phyloP scores from a whole-genome alignment of 2,113 vertebrate species.

The Holacanthus passer region DNA sequence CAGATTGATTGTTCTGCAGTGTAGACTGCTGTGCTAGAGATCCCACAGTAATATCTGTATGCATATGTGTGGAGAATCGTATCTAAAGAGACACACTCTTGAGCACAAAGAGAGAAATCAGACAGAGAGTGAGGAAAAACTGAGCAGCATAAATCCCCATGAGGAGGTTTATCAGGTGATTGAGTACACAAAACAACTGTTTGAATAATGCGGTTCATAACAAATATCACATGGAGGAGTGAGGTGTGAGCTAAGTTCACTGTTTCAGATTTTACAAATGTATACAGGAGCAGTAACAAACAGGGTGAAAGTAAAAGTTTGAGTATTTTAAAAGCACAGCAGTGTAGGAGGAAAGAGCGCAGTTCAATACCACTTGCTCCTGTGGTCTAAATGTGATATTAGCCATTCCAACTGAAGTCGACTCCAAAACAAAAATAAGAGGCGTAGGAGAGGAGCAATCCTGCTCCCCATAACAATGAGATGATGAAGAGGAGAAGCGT shows the following conservation, averaged over 20 bases:
- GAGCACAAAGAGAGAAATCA: neutral
- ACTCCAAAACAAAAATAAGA: conserved; percentile 60
- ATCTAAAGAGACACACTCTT: conserved; percentile 6
- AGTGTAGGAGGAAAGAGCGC: conserved; percentile 38
- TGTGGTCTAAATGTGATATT: conserved; percentile 63
- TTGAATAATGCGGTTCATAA: conserved; percentile 24
- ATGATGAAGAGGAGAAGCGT: conserved; percentile 61
- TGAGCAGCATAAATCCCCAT: neutral
- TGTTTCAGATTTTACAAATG: conserved; percentile 34
- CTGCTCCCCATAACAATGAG: conserved; percentile 72
- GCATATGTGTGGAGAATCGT: neutral
- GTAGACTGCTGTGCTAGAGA: neutral
- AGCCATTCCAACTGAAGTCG: conserved; percentile 65
- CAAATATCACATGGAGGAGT: conserved; percentile 1
- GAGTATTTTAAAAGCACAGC: conserved; percentile 41
- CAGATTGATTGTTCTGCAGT: neutral
- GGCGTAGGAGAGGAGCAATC: conserved; percentile 32
- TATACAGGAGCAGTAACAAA: conserved; percentile 20
- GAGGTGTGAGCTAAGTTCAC: neutral
- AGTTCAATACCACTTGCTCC: conserved; percentile 33
- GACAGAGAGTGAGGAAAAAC: neutral
- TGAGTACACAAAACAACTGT: conserved; percentile 11
- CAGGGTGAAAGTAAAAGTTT: conserved; percentile 14
- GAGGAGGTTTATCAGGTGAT: neutral
- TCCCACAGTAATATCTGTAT: neutral